Evolutionary conservation across 2,113 vertebrate genomes (phyloP).

Genomic region (Corythaeola cristata): DNA sequence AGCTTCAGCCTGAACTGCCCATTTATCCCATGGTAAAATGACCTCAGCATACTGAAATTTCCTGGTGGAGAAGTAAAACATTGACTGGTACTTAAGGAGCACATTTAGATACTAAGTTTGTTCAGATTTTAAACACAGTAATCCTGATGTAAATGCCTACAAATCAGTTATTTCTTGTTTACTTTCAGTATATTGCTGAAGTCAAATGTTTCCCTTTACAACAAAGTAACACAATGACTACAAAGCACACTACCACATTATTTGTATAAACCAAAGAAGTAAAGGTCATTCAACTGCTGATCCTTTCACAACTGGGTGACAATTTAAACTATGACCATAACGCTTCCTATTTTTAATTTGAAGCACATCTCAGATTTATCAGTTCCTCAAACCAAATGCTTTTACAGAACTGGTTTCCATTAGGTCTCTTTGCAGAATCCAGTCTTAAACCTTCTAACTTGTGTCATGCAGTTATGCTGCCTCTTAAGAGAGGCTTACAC

Average conservation of each 20-base stretch:
- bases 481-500: background rate
- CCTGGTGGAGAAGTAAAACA: slow-evolving; percentile 13
- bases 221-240: background rate
- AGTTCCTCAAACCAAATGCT: background rate
- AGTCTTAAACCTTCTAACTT: background rate
- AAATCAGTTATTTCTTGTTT: background rate
- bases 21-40: slow-evolving; percentile 4
- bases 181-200: background rate
- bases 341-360: background rate
- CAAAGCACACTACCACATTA: background rate
- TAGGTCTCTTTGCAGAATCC: background rate
- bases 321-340: background rate
- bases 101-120: background rate
- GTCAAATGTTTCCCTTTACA: background rate
- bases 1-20: background rate
- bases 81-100: background rate
- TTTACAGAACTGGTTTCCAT: background rate
- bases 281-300: background rate
- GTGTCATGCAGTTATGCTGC: background rate
- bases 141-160: background rate
- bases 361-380: background rate
- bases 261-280: background rate
- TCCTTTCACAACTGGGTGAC: background rate
- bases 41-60: slow-evolving; percentile 42
- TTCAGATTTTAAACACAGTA: background rate